These are phyloP conservation scores for Glossosoma conforme DNA, from an alignment of 1,140 invertebrate species.

Conservation along the genomic window DNA sequence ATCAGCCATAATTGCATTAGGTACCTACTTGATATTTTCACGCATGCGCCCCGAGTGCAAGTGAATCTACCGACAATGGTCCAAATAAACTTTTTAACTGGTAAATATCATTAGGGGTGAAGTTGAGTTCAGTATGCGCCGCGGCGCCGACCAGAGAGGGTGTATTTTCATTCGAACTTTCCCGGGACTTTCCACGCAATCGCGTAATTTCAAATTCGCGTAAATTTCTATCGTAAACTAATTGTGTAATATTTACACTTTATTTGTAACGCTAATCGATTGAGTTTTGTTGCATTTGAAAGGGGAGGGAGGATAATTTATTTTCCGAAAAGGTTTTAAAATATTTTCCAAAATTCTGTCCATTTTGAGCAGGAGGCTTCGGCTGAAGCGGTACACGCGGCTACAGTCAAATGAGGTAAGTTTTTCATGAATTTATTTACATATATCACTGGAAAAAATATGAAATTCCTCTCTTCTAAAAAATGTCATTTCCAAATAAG, in stretches of 20 bases:
- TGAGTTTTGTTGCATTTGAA: constrained; percentile 1
- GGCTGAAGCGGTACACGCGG: constrained; percentile 30
- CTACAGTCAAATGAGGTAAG: constrained; percentile 29
- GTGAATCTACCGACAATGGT: constrained; percentile 2
- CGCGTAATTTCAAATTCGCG: constrained; percentile 7
- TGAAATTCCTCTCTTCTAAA: too few species aligned
- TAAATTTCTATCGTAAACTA: neutral
- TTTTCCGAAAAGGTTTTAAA: constrained; percentile 2
- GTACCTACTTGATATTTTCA: too few species aligned
- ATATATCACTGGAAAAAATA: too few species aligned
- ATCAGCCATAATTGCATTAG: too few species aligned
- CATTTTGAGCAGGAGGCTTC: constrained; percentile 27
- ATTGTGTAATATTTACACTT: neutral
- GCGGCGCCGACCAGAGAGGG: neutral
- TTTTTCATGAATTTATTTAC: constrained; percentile 8
- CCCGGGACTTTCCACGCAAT: too few species aligned
- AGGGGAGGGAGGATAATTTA: neutral
- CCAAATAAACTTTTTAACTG: constrained; percentile 18
- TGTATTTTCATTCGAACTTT: constrained; percentile 13
- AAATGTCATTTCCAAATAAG: too few species aligned
- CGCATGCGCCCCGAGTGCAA: constrained; percentile 10
- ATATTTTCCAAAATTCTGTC: constrained; percentile 30
- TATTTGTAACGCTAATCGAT: constrained; percentile 5
- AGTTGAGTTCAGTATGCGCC: constrained; percentile 22
- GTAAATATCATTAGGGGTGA: constrained; percentile 11